Percentiles rank a stretch among this genome's conserved stretches.
Evolutionary conservation across 2,113 vertebrate genomes (phyloP).

Genomic region (Sander vitreus): DNA sequence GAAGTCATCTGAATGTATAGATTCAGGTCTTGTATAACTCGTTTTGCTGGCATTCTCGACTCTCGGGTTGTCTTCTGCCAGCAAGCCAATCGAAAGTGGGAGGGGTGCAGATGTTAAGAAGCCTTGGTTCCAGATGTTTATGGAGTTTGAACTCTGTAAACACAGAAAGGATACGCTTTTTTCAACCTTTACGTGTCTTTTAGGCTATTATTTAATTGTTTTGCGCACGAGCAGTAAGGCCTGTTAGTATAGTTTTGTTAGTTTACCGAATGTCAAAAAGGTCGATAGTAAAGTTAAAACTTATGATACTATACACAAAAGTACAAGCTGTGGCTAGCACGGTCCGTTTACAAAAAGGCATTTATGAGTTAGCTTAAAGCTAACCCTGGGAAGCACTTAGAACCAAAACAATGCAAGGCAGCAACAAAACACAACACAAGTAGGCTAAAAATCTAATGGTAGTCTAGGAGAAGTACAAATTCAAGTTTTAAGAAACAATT

Average conservation of each 20-base stretch:
- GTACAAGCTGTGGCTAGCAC: not conserved
- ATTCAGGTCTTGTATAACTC: slow-evolving; percentile 80
- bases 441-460: not conserved
- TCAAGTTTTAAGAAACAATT: not conserved
- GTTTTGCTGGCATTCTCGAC: slow-evolving; percentile 80
- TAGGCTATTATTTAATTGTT: not conserved
- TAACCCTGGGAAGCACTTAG: not conserved
- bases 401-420: slow-evolving; percentile 10
- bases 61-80: slow-evolving; percentile 75
- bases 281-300: not conserved
- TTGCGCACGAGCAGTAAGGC: not conserved
- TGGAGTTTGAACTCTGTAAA: slow-evolving; percentile 46
- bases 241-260: not conserved
- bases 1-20: slow-evolving; percentile 19
- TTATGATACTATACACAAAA: no score
- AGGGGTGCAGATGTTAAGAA: slow-evolving; percentile 84
- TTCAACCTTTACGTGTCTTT: slow-evolving; percentile 22
- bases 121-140: slow-evolving; percentile 82
- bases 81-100: slow-evolving; percentile 81
- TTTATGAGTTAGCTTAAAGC: not conserved
- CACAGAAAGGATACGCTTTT: slow-evolving; percentile 3
- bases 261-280: not conserved
- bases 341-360: not conserved
- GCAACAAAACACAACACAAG: not conserved
- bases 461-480: no score